These are phyloP conservation scores for Brenthis hecate DNA, from an alignment of 2,888 invertebrate genomes.

Conservation along the genomic window DNA sequence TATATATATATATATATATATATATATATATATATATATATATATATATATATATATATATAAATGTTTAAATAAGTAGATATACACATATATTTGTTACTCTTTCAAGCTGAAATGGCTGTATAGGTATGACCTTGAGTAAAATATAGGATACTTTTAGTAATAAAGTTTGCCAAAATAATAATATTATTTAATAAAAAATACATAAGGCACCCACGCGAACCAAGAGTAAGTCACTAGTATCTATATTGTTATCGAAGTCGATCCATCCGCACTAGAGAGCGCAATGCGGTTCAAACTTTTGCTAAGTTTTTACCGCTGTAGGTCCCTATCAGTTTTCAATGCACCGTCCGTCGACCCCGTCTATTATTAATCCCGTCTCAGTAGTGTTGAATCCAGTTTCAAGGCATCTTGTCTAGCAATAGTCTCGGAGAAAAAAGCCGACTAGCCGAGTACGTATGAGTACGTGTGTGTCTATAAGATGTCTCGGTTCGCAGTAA, in stretches of 20 bases:
- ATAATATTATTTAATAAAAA: too few relatives aligned
- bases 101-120: too few relatives aligned
- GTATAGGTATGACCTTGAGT: too few relatives aligned
- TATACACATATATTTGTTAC: too few relatives aligned
- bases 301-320: constrained; percentile 17
- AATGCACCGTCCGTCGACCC: constrained; percentile 56
- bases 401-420: constrained; percentile 67
- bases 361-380: constrained; percentile 66
- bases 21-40: too few relatives aligned
- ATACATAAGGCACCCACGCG: too few relatives aligned
- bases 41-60: too few relatives aligned
- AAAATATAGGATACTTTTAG: too few relatives aligned
- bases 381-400: constrained; percentile 60
- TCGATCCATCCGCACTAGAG: constrained; percentile 1
- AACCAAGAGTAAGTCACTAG: background rate
- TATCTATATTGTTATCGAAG: background rate
- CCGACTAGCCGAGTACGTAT: constrained; percentile 13
- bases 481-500: constrained; percentile 6
- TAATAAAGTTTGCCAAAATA: too few relatives aligned
- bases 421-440: constrained; percentile 46
- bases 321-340: constrained; percentile 38
- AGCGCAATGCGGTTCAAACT: constrained; percentile 23
- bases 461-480: constrained; percentile 7
- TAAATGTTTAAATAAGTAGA: too few relatives aligned
- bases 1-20: too few relatives aligned